Evolutionary conservation across 2,113 vertebrate species (phyloP), one percentile per base, ranked within the genome.

Genomic region (Eurystomus gularis): DNA sequence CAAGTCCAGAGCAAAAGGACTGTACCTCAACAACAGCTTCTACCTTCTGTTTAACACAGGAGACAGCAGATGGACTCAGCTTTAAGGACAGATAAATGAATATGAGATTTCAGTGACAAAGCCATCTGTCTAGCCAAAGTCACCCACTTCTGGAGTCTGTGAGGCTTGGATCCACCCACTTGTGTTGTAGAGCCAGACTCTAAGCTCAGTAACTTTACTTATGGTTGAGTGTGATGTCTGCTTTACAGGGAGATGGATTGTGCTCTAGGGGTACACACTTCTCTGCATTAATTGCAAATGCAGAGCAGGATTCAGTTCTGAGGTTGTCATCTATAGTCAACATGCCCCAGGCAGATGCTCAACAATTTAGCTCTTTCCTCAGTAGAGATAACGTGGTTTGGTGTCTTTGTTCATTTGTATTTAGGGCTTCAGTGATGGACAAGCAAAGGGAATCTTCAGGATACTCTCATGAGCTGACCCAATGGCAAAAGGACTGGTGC

Each of bases 51-150:
- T 94, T 37, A 77, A 40, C 61, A 52, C 65, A 44, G 65, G 73
- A 94, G 83, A 21, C 57, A 57, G 94, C 94, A 96, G 95, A 96
- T 90, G 93, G 87, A 82, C 75, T 89, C n/a, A 16, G 62, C 93
- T 8, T 85, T 92, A 82, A 95, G 92, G 95, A 90, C 90, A 94
- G 90, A 62, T 61, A 94, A 90, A 84, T 71, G 80, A 93, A 65
- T 92, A 91, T 0, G 7, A 90, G 86, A 92, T 79, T 88, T 89
- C 91, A 89, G 81, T 84, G 92, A 93, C 96, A 96, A 97, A 96
- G 92, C 91, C 96, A 96, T 93, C 92, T 95, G 86, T 84, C 94
- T 93, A 94, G 90, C 94, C 95, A 94, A 92, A 97, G 94, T 96
- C 95, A 96, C 91, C 90, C 95, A 94, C 96, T 95, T 82, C 87